Conservation (phyloP, 37 sponge, comb jelly and placozoan species). For the Mnemiopsis leidyi region DNA sequence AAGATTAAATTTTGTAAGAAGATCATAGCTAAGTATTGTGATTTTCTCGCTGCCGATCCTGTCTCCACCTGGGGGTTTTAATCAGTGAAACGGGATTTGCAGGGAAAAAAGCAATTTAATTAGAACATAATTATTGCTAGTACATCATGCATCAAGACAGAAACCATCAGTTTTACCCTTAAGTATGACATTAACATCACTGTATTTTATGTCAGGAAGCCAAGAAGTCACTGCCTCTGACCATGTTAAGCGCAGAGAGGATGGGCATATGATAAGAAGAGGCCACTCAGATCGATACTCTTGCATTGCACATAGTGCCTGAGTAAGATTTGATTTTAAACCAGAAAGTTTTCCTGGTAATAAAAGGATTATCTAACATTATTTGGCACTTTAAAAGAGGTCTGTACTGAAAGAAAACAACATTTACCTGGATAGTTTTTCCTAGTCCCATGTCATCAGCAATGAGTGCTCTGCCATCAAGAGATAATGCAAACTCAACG, state of each 20-base stretch:
- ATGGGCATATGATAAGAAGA: constrained; percentile 85
- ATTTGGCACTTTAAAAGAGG: too few relatives aligned
- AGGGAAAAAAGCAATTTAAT: neutral
- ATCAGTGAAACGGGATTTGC: neutral
- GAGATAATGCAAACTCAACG: constrained; percentile 72
- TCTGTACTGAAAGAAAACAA: neutral
- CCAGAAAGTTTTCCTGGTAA: too few relatives aligned
- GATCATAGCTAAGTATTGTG: constrained; percentile 28
- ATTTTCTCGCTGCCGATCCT: neutral
- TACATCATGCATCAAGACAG: too few relatives aligned
- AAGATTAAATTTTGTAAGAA: neutral
- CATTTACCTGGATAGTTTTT: constrained; percentile 92
- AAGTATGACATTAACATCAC: constrained; percentile 68
- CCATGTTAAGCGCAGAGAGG: constrained; percentile 85
- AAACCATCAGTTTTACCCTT: neutral
- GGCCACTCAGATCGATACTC: constrained; percentile 88
- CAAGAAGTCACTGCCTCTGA: constrained; percentile 78
- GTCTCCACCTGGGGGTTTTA: neutral
- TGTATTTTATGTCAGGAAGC: constrained; percentile 74
- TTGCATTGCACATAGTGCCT: constrained; percentile 30
- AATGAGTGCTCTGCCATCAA: constrained; percentile 80
- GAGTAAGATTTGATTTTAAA: neutral
- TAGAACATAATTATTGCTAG: too few relatives aligned
- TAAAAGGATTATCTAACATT: too few relatives aligned
- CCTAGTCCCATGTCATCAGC: constrained; percentile 99